phyloP scores from a whole-genome alignment of 2,888 invertebrate species.

The Eudemis profundana region DNA sequence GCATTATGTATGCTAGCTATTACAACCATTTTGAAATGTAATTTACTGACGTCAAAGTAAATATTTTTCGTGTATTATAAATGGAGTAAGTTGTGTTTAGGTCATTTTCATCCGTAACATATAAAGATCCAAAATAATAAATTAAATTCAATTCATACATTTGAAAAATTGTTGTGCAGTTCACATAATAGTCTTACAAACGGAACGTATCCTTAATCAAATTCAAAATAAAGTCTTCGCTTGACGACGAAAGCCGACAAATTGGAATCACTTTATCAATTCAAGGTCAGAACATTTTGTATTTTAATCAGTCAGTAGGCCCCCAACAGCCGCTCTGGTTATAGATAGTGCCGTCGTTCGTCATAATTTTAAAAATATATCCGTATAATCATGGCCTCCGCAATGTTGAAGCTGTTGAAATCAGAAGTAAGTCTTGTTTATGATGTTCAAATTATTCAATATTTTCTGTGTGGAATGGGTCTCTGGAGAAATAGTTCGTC shows the following conservation, averaged over 20 bases:
- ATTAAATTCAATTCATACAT: no score
- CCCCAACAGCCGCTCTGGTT: constrained; percentile 57
- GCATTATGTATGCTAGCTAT: background rate
- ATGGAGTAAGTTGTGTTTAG: no score
- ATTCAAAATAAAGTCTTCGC: constrained; percentile 45
- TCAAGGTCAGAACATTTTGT: constrained; percentile 78
- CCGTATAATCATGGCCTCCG: constrained; percentile 64
- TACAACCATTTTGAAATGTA: background rate
- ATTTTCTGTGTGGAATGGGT: background rate
- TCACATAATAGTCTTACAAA: constrained; percentile 21
- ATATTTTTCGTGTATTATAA: background rate
- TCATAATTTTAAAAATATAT: constrained; percentile 46
- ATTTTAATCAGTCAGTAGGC: constrained; percentile 75
- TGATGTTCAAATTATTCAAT: no score
- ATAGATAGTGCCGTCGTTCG: constrained; percentile 46
- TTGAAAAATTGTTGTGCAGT: background rate
- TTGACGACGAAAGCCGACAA: constrained; percentile 52
- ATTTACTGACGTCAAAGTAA: background rate
- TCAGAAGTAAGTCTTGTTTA: constrained; percentile 73
- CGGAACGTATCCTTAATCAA: constrained; percentile 45
- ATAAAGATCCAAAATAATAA: no score
- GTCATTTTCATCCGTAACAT: no score
- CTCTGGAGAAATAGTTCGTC: background rate
- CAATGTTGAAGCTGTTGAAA: constrained; percentile 77
- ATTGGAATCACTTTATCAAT: constrained; percentile 74